Percentiles rank a stretch among this genome's conserved stretches.
These are phyloP conservation scores for Esox lucius DNA, from an alignment of 2,797 vertebrate species.

Conservation along the genomic window DNA sequence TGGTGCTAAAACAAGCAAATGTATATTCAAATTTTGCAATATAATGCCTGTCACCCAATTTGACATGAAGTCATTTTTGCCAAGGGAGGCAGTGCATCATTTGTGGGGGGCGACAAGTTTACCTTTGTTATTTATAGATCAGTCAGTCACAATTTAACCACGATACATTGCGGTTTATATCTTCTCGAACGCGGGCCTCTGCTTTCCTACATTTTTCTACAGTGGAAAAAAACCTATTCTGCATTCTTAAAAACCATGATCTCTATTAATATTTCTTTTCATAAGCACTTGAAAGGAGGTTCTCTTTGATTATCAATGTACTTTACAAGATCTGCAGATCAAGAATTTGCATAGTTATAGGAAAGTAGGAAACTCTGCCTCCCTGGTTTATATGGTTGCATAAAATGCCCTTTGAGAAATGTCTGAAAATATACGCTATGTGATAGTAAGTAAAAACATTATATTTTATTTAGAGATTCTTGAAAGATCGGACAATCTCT, in stretches of 20 bases:
- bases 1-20: no score
- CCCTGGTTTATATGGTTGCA: constrained; percentile 54
- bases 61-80: no score
- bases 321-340: constrained; percentile 62
- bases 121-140: no score
- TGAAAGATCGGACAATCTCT: no score
- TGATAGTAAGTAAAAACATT: constrained; percentile 41
- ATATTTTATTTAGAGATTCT: constrained; percentile 22
- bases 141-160: no score
- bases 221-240: constrained; percentile 52
- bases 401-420: constrained; percentile 23
- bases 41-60: no score
- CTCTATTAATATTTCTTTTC: constrained; percentile 64
- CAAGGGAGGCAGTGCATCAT: no score
- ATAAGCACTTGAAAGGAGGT: constrained; percentile 55
- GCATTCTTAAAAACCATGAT: constrained; percentile 58
- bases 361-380: constrained; percentile 48
- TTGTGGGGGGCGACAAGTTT: no score
- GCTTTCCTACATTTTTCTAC: constrained; percentile 51
- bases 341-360: constrained; percentile 64
- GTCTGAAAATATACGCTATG: constrained; percentile 14
- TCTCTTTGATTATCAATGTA: constrained; percentile 48
- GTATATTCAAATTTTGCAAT: no score
- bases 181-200: no score
- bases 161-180: no score